Evolutionary conservation across 2,113 vertebrate genomes (phyloP).

Genomic region (Spea multiplicata): DNA sequence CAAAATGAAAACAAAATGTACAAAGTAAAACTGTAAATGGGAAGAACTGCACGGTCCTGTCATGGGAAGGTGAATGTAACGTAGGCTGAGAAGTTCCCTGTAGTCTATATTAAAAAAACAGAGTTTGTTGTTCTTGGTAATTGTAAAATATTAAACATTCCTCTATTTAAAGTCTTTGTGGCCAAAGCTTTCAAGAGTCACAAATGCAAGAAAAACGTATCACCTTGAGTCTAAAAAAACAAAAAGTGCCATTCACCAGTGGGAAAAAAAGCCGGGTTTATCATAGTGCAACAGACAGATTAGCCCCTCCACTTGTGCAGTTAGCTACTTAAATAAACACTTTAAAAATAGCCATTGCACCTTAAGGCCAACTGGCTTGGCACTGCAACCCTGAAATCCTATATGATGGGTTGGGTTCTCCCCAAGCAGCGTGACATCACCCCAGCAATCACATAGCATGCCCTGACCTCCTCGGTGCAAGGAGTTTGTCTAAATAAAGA

Average conservation of each 20-base stretch:
- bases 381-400: constrained; percentile 25
- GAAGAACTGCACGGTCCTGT: too few species aligned
- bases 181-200: too few species aligned
- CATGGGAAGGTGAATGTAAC: too few species aligned
- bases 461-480: constrained; percentile 22
- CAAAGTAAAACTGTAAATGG: too few species aligned
- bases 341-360: constrained; percentile 38
- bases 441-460: constrained; percentile 17
- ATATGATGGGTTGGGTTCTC: constrained; percentile 39
- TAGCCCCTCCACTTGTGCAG: constrained; percentile 17
- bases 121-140: too few species aligned
- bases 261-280: constrained; percentile 17
- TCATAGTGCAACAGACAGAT: constrained; percentile 23
- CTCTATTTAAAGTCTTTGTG: too few species aligned
- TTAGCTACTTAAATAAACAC: constrained; percentile 39
- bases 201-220: too few species aligned
- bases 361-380: constrained; percentile 43
- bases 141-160: too few species aligned
- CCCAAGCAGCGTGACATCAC: constrained; percentile 39
- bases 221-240: too few species aligned
- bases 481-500: constrained; percentile 44
- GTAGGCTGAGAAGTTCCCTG: too few species aligned
- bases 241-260: constrained; percentile 20
- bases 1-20: too few species aligned
- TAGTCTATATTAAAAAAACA: too few species aligned